Conservation (phyloP, 2,888 invertebrate genomes). For the Eristalinus sepulchralis region DNA sequence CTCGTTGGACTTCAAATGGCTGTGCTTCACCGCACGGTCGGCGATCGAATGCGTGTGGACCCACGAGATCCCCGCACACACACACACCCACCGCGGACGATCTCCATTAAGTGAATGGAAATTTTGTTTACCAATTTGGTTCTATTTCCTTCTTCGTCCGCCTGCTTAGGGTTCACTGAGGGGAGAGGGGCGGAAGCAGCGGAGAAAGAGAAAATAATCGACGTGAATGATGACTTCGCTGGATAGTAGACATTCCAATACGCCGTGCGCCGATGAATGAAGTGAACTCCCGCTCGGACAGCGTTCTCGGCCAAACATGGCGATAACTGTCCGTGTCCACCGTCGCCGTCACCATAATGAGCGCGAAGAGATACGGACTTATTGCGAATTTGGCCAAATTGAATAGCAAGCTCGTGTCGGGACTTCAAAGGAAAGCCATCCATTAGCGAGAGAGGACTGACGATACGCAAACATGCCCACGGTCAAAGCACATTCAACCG, state of each 20-base stretch:
- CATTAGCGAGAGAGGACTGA: constrained; percentile 34
- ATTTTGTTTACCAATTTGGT: constrained; percentile 64
- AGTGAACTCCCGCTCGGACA: background rate
- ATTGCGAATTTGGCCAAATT: constrained; percentile 53
- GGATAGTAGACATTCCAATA: constrained; percentile 2
- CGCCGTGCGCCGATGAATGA: constrained; percentile 8
- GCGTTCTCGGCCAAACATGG: background rate
- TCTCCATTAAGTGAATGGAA: constrained; percentile 49
- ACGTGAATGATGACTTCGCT: constrained; percentile 17
- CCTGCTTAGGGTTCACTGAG: constrained; percentile 34
- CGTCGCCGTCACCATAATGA: background rate
- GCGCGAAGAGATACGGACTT: constrained; percentile 26
- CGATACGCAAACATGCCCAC: background rate
- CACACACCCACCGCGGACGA: background rate
- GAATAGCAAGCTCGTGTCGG: constrained; percentile 39
- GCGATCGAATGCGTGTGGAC: constrained; percentile 3
- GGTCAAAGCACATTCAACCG: constrained; percentile 50
- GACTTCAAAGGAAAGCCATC: constrained; percentile 61
- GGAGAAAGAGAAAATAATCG: constrained; percentile 1
- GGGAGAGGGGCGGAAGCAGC: background rate
- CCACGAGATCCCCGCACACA: constrained; percentile 5
- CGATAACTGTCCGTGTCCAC: background rate
- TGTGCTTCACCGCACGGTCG: background rate
- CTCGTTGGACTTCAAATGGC: constrained; percentile 31
- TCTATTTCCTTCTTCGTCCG: constrained; percentile 27